Base-by-base conservation (phyloP, 1,140 invertebrate genomes). In the Phocides pigmalion region DNA sequence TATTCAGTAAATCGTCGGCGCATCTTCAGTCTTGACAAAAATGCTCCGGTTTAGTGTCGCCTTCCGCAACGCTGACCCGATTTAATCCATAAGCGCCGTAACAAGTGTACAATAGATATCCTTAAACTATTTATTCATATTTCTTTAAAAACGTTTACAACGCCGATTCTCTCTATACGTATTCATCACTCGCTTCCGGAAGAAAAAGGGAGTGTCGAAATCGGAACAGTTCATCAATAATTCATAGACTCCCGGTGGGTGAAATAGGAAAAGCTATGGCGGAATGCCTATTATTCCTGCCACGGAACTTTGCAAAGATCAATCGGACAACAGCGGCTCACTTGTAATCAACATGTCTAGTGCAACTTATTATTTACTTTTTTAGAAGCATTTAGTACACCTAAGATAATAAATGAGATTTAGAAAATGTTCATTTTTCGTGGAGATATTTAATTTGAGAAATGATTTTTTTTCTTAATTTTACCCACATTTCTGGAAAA, bases 171-270 rank as follows among this genome's bases (percentile, higher is more conserved):
- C 28, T 32, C 9, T 32, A 32, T 32, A 32, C 28, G 28, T 32
- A 32, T 11, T 32, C 28, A 46, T 46, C 42, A 20, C 11, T 46
- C 22, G 19, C 17, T 46, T 46, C 42, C 42, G 11, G 42, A 20
- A 20, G 42, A 32, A 46, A 46, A 19, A 20, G 19, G 42, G 22
- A 46, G 19, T 19, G n/a, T 46, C 42, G 42, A 46, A 46, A 46
- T 46, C 42, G 42, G 19, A 46, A 12, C 17, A 46, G 6, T 46
- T 46, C 42, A 46, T 46, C 9, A 46, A 46, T 46, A 20, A 46
- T 46, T 46, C 42, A 46, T 46, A 32, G 28, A 11, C 42, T 46
- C 42, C 12, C 42, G 42, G 17, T 46, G 42, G 20, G 19, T 46
- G 19, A 46, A 46, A 46, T 46, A 46, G 19, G 42, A 20, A 46